A percentile compares a stretch with the other conserved stretches of the same genome.
These are phyloP conservation scores for Frankliniella fusca DNA, from an alignment of 2,888 invertebrate species.

Conservation along the genomic window DNA sequence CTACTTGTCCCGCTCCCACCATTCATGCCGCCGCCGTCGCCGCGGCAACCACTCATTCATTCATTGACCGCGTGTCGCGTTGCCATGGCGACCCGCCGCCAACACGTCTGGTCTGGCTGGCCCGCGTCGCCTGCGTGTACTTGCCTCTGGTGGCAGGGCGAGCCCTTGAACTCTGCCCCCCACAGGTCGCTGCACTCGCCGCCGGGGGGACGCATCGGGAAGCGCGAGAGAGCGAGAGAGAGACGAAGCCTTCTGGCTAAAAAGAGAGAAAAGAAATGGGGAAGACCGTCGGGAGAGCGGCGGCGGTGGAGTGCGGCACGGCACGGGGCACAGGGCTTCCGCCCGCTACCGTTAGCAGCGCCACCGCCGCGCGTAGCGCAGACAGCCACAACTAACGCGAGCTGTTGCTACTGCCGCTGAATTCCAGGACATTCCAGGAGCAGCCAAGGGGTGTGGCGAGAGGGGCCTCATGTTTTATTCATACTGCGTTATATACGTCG, in stretches of 20 bases:
- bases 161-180: conserved; percentile 44
- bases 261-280: conserved; percentile 2
- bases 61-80: conserved; percentile 3
- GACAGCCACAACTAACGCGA: background rate
- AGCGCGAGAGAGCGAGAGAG: background rate
- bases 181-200: conserved; percentile 44
- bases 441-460: background rate
- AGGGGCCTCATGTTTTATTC: background rate
- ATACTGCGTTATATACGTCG: background rate
- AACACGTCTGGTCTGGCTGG: too few species aligned
- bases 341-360: background rate
- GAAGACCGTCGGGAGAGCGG: background rate
- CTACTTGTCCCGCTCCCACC: background rate
- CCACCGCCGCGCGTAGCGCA: background rate
- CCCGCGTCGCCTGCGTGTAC: too few species aligned
- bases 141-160: conserved; percentile 46
- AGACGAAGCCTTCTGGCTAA: too few species aligned
- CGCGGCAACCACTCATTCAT: background rate
- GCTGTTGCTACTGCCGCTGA: background rate
- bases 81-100: background rate
- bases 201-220: conserved; percentile 43
- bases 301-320: background rate
- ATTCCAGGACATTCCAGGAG: conserved; percentile 6
- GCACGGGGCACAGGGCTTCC: background rate
- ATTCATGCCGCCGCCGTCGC: background rate